Evolutionary conservation across 2,797 vertebrate species (phyloP), one percentile per base, ranked within the genome.

Genomic region (Todus mexicanus): DNA sequence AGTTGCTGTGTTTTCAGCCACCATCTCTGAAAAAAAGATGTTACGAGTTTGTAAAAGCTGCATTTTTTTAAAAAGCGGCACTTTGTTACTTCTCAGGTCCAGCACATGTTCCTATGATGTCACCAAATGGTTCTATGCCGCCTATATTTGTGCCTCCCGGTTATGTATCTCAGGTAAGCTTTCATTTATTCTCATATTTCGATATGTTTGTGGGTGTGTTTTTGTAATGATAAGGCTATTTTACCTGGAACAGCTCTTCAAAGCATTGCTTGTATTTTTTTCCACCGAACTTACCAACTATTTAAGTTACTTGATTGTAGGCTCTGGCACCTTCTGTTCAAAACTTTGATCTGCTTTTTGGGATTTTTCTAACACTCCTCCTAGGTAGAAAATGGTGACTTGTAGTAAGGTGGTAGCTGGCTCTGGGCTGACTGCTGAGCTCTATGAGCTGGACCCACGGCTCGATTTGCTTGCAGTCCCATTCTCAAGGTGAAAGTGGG

Each of bases 21-120:
- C 61, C 48, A n/a, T n/a, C n/a, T n/a, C n/a, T n/a, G n/a, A n/a
- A n/a, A n/a, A n/a, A n/a, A n/a, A n/a, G n/a, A n/a, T n/a, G n/a
- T n/a, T n/a, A n/a, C n/a, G 4, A 33, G 19, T 12, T 69, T 50
- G 47, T 42, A 29, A 38, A 59, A 82, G 65, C 59, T 22, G 40
- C 15, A 0, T 19, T 57, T 89, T 54, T 78, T 42, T 83, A 7
- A 83, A 20, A 26, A 63, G 84, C 63, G 73, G 6, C 47, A 25
- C 59, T 35, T 87, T 88, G 38, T 95, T 91, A n/a, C 80, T 70
- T 47, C 84, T 50, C 95, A 98, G 98, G 98, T 95, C 98, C 98
- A 53, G 98, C 98, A 7, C 98, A 98, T 2, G 98, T 98, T 94
- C 98, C 98, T 26, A 97, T 98, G 97, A 97, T 98, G 96, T 98